phyloP scores from a whole-genome alignment of 2,797 vertebrate genomes.

The Anas bahamensis region DNA sequence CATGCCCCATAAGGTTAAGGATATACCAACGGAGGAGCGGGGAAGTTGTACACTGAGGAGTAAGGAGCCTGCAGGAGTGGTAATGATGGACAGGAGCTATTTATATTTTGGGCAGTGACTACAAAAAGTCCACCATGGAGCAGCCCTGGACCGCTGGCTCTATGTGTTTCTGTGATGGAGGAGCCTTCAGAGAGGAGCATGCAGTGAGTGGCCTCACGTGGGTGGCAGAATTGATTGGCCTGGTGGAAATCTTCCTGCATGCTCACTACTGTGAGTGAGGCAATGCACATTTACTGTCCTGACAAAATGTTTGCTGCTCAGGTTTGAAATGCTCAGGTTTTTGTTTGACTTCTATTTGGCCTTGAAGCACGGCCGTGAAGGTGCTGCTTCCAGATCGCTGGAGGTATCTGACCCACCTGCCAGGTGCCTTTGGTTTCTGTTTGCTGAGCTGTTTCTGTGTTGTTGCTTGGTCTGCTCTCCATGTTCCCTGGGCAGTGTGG shows the following conservation, averaged over 20 bases:
- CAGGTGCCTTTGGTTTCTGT: background rate
- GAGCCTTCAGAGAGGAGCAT: background rate
- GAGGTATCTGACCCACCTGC: background rate
- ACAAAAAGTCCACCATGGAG: background rate
- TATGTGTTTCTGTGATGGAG: background rate
- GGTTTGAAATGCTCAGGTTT: background rate
- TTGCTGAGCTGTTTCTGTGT: background rate
- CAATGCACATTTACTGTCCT: background rate
- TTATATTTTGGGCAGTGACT: background rate
- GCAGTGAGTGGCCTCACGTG: background rate
- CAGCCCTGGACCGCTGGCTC: background rate
- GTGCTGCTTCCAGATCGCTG: background rate
- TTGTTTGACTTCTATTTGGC: background rate
- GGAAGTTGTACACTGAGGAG: rapidly evolving
- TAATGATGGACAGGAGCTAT: background rate
- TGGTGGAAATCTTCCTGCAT: background rate
- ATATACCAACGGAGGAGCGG: background rate
- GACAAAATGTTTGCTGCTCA: background rate
- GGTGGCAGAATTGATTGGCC: background rate
- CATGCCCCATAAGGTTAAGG: background rate
- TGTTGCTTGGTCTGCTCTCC: background rate
- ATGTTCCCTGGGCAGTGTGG: background rate
- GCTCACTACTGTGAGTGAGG: background rate
- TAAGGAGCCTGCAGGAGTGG: background rate
- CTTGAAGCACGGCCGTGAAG: background rate